phyloP scores from a whole-genome alignment of 2,113 vertebrate genomes.

The Nibea coibor region DNA sequence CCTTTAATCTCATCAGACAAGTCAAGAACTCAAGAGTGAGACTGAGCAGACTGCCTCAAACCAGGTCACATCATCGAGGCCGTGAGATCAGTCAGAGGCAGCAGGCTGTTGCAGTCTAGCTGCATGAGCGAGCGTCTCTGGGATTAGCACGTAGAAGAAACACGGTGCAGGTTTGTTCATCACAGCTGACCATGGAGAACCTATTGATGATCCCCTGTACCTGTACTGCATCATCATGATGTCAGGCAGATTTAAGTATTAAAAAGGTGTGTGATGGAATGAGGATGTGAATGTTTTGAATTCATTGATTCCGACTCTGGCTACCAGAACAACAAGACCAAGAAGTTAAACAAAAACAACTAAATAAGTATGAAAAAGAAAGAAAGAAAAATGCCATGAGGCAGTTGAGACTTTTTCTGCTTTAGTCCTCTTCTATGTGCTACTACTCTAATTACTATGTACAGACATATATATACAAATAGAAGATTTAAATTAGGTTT shows the following conservation, averaged over 20 bases:
- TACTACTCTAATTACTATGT: too few species aligned
- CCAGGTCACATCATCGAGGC: constrained; percentile 23
- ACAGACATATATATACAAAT: too few species aligned
- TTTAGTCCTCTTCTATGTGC: too few species aligned
- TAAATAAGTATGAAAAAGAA: too few species aligned
- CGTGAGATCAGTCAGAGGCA: background rate
- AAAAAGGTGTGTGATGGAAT: background rate
- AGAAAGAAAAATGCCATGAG: too few species aligned
- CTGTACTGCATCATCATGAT: background rate
- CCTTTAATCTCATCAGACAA: constrained; percentile 59
- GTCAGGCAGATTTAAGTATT: background rate
- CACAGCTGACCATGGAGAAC: background rate
- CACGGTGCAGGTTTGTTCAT: constrained; percentile 3
- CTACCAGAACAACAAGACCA: too few species aligned
- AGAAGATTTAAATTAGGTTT: background rate
- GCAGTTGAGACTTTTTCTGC: too few species aligned
- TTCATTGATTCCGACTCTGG: too few species aligned
- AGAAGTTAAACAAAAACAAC: too few species aligned
- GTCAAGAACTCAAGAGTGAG: constrained; percentile 35
- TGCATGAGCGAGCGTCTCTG: constrained; percentile 2
- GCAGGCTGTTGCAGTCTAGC: constrained; percentile 18
- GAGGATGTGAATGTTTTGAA: too few species aligned
- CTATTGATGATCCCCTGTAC: background rate
- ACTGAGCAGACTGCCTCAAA: constrained; percentile 21
- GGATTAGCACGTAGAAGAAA: constrained; percentile 25